Percentiles rank a stretch among this genome's conserved stretches.
phyloP scores from a whole-genome alignment of 2,797 vertebrate genomes.

The Cossypha caffra region DNA sequence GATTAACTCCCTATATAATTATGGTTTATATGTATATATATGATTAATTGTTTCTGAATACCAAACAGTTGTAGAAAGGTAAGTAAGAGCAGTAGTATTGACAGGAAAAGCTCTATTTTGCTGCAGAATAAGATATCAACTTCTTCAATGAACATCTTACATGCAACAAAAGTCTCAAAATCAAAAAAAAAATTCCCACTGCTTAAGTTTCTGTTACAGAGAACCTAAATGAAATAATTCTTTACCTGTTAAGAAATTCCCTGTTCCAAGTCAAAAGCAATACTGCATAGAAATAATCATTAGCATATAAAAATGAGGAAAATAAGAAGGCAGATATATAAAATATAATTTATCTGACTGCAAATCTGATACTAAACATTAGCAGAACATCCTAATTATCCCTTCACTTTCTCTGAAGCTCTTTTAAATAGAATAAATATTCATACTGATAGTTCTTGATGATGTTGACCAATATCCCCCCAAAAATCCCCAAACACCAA shows the following conservation, averaged over 20 bases:
- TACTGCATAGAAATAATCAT: background rate
- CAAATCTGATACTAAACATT: background rate
- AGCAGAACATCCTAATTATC: background rate
- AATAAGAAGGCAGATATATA: background rate
- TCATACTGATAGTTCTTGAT: background rate
- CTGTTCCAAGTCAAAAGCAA: background rate
- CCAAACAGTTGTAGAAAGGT: background rate
- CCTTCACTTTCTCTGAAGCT: background rate
- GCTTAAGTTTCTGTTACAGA: background rate
- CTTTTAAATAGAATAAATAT: background rate
- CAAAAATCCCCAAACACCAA: background rate
- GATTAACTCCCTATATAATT: background rate
- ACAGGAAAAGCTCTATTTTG: background rate
- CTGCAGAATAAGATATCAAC: background rate
- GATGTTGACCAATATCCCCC: accelerated
- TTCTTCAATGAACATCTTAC: background rate
- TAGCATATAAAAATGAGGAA: background rate
- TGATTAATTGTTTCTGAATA: background rate
- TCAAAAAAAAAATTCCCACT: background rate
- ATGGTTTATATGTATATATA: background rate
- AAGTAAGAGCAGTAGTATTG: background rate
- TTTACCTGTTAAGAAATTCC: background rate
- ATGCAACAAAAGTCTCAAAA: background rate
- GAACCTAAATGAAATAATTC: slow-evolving; percentile 30
- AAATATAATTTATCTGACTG: background rate